Percentiles rank a stretch among this genome's conserved stretches.
Conservation (phyloP, 2,113 vertebrate genomes). For the Gallinago paraguaiae region DNA sequence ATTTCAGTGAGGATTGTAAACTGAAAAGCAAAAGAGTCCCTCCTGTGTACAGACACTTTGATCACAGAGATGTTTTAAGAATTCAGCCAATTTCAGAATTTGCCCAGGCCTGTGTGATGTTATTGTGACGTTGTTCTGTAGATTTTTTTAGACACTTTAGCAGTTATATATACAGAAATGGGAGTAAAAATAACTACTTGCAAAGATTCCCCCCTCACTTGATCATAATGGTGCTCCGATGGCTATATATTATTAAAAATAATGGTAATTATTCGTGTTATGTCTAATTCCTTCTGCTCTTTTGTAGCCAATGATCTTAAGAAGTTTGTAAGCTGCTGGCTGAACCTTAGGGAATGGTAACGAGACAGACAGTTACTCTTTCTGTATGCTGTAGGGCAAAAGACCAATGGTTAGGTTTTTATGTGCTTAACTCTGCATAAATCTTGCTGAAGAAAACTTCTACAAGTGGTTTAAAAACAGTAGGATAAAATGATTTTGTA, state of each 20-base stretch:
- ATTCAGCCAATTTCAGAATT: background rate
- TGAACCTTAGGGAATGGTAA: background rate
- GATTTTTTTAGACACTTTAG: background rate
- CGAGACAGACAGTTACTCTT: background rate
- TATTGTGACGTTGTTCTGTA: background rate
- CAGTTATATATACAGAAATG: background rate
- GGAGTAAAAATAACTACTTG: background rate
- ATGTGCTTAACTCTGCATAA: background rate
- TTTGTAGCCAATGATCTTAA: background rate
- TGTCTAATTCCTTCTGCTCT: background rate
- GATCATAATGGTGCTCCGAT: background rate
- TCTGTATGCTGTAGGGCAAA: background rate
- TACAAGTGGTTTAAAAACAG: background rate
- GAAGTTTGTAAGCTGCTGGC: background rate
- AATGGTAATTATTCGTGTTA: background rate
- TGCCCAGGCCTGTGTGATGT: background rate
- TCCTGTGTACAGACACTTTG: background rate
- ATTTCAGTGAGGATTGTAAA: background rate
- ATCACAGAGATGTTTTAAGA: background rate
- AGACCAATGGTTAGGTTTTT: background rate
- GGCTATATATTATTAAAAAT: background rate
- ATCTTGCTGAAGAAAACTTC: background rate
- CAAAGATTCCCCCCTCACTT: background rate
- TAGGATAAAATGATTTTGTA: background rate
- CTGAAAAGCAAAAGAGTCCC: background rate